A percentile compares a stretch with the other conserved stretches of the same genome.
Evolutionary conservation across 2,797 vertebrate genomes (phyloP).

Genomic region (Pseudochaenichthys georgianus): DNA sequence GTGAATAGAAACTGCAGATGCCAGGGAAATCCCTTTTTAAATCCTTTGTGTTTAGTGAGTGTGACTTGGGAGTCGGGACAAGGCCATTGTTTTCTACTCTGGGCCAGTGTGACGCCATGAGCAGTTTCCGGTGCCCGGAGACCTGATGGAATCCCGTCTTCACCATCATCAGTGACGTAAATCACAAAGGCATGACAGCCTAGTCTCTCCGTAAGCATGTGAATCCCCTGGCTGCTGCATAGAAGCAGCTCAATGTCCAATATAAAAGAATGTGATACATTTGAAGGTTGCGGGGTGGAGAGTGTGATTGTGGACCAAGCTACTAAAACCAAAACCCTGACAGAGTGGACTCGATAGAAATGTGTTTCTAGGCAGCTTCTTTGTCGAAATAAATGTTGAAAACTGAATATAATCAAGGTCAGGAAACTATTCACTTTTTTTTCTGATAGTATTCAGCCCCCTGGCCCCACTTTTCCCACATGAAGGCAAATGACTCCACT

Average conservation of each 20-base stretch:
- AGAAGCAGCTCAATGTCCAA: conserved; percentile 41
- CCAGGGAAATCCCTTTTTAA: conserved; percentile 10
- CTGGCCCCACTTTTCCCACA: not conserved
- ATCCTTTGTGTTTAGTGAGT: conserved; percentile 3
- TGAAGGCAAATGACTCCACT: conserved; percentile 32
- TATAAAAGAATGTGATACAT: conserved; percentile 45
- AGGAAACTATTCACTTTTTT: conserved; percentile 25
- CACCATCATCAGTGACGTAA: conserved; percentile 36
- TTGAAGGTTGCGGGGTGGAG: conserved; percentile 6
- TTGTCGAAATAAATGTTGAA: conserved; percentile 50
- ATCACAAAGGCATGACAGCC: conserved; percentile 11
- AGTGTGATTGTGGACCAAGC: conserved; percentile 33
- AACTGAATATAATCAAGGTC: conserved; percentile 48
- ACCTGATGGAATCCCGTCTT: conserved; percentile 21
- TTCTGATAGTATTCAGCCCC: conserved; percentile 34
- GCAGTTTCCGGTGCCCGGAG: not conserved
- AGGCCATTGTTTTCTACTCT: conserved; percentile 8
- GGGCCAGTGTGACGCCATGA: conserved; percentile 10
- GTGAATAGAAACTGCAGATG: not conserved
- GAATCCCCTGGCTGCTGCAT: conserved; percentile 16
- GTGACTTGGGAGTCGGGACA: conserved; percentile 15
- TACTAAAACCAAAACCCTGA: conserved; percentile 28
- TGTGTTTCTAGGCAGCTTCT: conserved; percentile 42
- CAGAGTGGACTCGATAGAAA: conserved; percentile 42
- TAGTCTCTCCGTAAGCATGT: not conserved